A percentile compares a stretch with the other conserved stretches of the same genome.
phyloP scores from a whole-genome alignment of 2,113 vertebrate genomes.

The Cynopterus brachyotis region DNA sequence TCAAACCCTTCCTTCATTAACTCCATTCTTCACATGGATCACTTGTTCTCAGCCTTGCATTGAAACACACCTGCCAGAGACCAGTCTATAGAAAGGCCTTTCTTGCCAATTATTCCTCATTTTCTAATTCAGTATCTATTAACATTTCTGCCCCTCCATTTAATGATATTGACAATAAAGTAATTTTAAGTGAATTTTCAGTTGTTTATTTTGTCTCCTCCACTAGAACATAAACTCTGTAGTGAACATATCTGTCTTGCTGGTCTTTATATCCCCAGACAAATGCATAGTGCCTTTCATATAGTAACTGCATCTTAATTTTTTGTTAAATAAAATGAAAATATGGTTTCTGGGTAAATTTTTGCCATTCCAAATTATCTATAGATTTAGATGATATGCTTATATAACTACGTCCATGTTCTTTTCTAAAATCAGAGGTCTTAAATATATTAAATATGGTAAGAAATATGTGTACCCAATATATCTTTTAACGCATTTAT shows the following conservation, averaged over 20 bases:
- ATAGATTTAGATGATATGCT: not conserved
- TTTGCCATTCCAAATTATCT: not conserved
- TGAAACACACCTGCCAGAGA: not conserved
- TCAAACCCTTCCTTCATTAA: not conserved
- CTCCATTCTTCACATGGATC: not conserved
- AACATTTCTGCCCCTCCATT: not conserved
- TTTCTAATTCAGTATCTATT: not conserved
- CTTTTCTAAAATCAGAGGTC: not conserved
- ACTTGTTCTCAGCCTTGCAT: not conserved
- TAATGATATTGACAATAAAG: not conserved
- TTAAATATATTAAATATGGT: not conserved
- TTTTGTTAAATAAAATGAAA: not conserved
- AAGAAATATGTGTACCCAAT: not conserved
- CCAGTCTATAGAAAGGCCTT: not conserved
- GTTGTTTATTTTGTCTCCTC: not conserved
- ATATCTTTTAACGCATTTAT: not conserved
- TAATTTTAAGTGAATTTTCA: not conserved
- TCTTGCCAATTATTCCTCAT: not conserved
- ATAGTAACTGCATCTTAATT: not conserved
- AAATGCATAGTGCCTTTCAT: not conserved
- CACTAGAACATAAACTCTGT: not conserved
- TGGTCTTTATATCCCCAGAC: not conserved
- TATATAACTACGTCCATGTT: not conserved
- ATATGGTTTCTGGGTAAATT: not conserved
- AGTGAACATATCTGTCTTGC: not conserved